These are phyloP conservation scores for Popillia japonica DNA, from an alignment of 1,140 invertebrate genomes.

Conservation along the genomic window DNA sequence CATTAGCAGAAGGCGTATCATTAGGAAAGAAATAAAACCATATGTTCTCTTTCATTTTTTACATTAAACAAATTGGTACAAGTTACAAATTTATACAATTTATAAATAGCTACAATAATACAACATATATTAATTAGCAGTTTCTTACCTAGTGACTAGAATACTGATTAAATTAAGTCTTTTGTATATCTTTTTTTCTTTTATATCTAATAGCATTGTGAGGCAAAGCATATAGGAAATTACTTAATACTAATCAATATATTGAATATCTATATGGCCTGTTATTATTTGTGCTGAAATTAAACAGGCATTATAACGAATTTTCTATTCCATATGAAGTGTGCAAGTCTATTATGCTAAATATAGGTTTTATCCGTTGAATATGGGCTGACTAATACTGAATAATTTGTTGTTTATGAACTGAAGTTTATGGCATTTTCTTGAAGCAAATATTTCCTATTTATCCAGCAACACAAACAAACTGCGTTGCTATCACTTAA, in stretches of 20 bases:
- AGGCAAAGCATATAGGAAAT: slow-evolving; percentile 49
- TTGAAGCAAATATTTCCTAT: slow-evolving; percentile 27
- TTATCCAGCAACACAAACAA: slow-evolving; percentile 4
- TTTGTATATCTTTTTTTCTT: slow-evolving; percentile 46
- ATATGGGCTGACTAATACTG: slow-evolving; percentile 18
- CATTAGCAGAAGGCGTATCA: no score
- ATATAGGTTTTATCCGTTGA: slow-evolving; percentile 13
- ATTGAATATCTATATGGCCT: slow-evolving; percentile 11
- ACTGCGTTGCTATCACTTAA: slow-evolving; percentile 33
- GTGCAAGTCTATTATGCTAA: slow-evolving; percentile 6
- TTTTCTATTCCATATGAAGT: slow-evolving; percentile 1
- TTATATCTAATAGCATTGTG: slow-evolving; percentile 51
- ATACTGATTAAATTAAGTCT: slow-evolving; percentile 61
- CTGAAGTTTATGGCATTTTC: slow-evolving; percentile 30
- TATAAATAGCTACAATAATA: slow-evolving; percentile 52
- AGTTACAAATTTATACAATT: slow-evolving; percentile 55
- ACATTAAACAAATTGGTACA: slow-evolving; percentile 54
- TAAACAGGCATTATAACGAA: neutral
- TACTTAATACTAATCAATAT: slow-evolving; percentile 26
- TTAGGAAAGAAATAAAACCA: slow-evolving; percentile 9
- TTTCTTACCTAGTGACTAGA: slow-evolving; percentile 60
- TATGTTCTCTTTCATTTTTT: slow-evolving; percentile 45
- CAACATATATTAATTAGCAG: slow-evolving; percentile 53
- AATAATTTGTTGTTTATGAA: slow-evolving; percentile 19
- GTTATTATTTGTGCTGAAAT: slow-evolving; percentile 3